Evolutionary conservation across 2,888 invertebrate species (phyloP).

Genomic region (Aplocera efformata): DNA sequence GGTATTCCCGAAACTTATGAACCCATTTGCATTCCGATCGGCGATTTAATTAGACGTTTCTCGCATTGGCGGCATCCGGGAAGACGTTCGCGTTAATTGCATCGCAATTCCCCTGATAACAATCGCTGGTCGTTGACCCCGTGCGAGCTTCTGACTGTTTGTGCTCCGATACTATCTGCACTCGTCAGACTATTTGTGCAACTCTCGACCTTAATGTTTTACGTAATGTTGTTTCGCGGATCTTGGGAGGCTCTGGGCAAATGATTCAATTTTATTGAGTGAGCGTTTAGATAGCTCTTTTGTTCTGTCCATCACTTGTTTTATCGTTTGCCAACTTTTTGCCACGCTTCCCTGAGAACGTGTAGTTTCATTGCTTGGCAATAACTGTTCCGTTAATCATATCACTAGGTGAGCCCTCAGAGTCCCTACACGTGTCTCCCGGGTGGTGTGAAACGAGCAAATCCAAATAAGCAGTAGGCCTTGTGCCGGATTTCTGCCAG

Average conservation of each 20-base stretch:
- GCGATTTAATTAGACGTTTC: constrained; percentile 16
- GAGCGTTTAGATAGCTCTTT: constrained; percentile 33
- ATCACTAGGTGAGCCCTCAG: too few relatives aligned
- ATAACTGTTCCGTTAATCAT: too few relatives aligned
- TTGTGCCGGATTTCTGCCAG: too few relatives aligned
- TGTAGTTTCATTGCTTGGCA: constrained; percentile 31
- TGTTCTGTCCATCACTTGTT: constrained; percentile 40
- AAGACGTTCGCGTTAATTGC: constrained; percentile 62
- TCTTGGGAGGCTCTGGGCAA: constrained; percentile 16
- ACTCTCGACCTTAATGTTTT: constrained; percentile 39
- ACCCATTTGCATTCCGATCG: constrained; percentile 13
- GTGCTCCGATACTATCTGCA: constrained; percentile 39
- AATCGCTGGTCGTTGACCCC: constrained; percentile 62
- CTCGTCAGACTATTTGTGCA: constrained; percentile 18
- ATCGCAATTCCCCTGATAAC: constrained; percentile 56
- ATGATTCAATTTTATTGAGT: constrained; percentile 24
- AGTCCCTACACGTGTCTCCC: too few relatives aligned
- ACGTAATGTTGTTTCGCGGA: constrained; percentile 27
- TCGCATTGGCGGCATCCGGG: constrained; percentile 36
- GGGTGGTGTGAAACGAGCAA: too few relatives aligned
- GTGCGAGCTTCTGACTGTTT: constrained; percentile 56
- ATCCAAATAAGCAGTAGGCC: too few relatives aligned
- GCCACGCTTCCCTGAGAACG: constrained; percentile 52
- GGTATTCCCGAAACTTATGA: constrained; percentile 12
- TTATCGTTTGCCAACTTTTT: constrained; percentile 33